Percentiles rank a stretch among this genome's conserved stretches.
phyloP scores from a whole-genome alignment of 2,888 invertebrate genomes.

The Aphidoletes aphidimyza region DNA sequence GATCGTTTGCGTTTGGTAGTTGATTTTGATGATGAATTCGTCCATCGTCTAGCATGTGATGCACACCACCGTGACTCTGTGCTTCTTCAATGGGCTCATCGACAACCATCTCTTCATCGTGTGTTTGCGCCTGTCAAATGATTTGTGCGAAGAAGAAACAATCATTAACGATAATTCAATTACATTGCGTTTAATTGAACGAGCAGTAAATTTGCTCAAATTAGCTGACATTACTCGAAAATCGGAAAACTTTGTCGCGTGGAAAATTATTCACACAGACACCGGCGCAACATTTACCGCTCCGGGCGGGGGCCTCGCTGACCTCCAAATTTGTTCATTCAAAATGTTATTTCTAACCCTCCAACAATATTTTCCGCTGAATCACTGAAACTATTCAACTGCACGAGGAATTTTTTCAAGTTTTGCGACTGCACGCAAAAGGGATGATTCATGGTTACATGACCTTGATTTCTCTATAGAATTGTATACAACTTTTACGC shows the following conservation, averaged over 20 bases:
- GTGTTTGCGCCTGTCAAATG: background rate
- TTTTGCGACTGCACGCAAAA: too few relatives aligned
- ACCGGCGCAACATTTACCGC: background rate
- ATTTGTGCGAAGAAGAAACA: background rate
- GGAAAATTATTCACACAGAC: too few relatives aligned
- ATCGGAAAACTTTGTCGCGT: too few relatives aligned
- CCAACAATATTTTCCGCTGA: background rate
- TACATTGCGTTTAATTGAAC: background rate
- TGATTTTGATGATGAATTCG: background rate
- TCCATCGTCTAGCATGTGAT: background rate
- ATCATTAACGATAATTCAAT: background rate
- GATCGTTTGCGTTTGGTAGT: background rate
- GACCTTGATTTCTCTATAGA: too few relatives aligned
- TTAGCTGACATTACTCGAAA: background rate
- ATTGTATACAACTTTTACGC: too few relatives aligned
- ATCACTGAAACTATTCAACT: too few relatives aligned
- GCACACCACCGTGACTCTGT: background rate
- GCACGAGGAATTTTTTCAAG: too few relatives aligned
- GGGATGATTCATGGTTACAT: too few relatives aligned
- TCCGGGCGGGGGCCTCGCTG: background rate
- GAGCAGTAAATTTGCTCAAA: background rate
- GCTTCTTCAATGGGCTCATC: slow-evolving; percentile 55
- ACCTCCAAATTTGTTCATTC: background rate
- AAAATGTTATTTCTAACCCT: background rate
- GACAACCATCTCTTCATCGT: slow-evolving; percentile 59